phyloP scores from a whole-genome alignment of 2,888 invertebrate species.

The Erannis defoliaria region DNA sequence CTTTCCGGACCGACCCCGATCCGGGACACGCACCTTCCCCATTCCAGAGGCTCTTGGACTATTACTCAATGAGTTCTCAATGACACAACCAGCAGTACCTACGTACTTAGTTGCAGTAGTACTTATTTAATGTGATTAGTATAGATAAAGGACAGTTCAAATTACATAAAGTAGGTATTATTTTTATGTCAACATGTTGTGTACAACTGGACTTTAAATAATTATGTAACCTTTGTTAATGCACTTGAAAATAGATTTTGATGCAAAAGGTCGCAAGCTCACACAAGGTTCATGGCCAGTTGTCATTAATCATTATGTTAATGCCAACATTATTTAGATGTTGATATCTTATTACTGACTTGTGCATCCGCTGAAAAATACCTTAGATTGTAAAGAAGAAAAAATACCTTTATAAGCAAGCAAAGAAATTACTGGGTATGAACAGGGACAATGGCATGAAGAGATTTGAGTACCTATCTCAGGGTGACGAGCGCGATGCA shows the following conservation, averaged over 20 bases:
- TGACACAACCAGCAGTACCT: no score
- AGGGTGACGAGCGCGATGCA: no score
- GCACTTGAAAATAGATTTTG: slow-evolving; percentile 16
- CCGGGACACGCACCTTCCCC: neutral
- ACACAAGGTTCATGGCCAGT: slow-evolving; percentile 15
- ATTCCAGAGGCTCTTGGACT: neutral
- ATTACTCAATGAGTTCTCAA: neutral
- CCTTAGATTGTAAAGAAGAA: no score
- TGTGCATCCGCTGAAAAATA: neutral
- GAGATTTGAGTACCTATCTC: no score
- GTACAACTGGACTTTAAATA: neutral
- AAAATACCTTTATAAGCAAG: no score
- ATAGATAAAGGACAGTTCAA: neutral
- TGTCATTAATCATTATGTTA: slow-evolving; percentile 1
- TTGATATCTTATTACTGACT: slow-evolving; percentile 10
- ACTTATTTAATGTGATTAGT: no score
- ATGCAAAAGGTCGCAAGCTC: slow-evolving; percentile 4
- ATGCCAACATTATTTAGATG: slow-evolving; percentile 12
- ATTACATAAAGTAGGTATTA: neutral
- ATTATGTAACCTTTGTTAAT: slow-evolving; percentile 9
- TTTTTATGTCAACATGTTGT: neutral
- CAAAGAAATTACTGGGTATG: no score
- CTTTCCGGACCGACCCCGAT: slow-evolving; percentile 45
- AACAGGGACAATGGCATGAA: no score
- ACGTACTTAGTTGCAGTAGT: no score